Conservation (phyloP, 2,888 invertebrate species). For the Limenitis camilla region DNA sequence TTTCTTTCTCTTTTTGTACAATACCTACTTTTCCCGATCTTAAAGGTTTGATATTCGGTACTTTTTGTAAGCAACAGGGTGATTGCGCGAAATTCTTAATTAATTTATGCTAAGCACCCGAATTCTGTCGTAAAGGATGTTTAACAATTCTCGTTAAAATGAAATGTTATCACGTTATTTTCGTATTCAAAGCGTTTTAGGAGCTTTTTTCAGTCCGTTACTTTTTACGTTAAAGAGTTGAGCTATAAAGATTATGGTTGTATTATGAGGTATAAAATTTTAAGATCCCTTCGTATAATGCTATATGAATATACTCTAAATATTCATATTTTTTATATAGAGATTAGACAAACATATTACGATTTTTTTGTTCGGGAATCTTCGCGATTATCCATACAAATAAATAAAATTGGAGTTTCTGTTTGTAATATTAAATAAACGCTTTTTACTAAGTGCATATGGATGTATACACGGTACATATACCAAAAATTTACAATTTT, state of each 20-base stretch:
- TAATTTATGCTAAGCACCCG: constrained; percentile 68
- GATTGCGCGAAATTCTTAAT: constrained; percentile 65
- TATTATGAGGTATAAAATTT: constrained; percentile 2
- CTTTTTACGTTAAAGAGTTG: constrained; percentile 38
- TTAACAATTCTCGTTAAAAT: constrained; percentile 40
- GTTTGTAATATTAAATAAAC: no score
- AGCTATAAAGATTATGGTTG: constrained; percentile 14
- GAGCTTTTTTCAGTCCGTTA: constrained; percentile 53
- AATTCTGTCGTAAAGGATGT: constrained; percentile 45
- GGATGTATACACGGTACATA: no score
- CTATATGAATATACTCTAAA: no score
- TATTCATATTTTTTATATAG: no score
- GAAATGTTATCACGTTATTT: constrained; percentile 47
- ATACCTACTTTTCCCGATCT: constrained; percentile 61
- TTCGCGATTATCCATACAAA: no score
- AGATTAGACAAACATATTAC: no score
- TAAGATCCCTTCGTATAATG: not conserved
- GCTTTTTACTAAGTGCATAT: no score
- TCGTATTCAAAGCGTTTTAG: constrained; percentile 43
- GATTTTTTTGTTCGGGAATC: no score
- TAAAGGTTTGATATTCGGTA: constrained; percentile 45
- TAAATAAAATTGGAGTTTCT: no score
- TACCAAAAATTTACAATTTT: no score
- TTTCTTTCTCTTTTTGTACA: constrained; percentile 39
- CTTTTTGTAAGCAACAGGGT: constrained; percentile 60